Evolutionary conservation across 2,888 invertebrate genomes (phyloP), one percentile per base, ranked within the genome.

Genomic region (Cryptophagus acutangulus): DNA sequence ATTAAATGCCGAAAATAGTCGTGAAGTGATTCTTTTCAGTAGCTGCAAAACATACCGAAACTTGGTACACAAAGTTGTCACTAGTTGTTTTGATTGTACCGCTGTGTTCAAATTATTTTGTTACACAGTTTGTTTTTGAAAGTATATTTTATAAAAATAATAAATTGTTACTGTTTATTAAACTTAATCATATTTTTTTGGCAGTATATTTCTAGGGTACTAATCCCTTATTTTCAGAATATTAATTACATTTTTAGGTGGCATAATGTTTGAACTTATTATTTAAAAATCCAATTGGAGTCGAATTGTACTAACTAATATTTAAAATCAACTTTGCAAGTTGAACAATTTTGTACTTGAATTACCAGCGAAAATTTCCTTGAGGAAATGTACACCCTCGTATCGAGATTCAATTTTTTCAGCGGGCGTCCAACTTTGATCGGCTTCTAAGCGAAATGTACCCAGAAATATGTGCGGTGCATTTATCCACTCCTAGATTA

Each of bases 371-470:
- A 52, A 45, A 33, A 52, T 44, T 42, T 53, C 46, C 38, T 50
- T 51, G 8, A 63, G 40, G 18, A 55, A 51, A 25, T 45, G 43
- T 15, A 59, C 33, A 36, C 64, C 61, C 25, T 46, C 39, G 41
- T 61, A 58, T 52, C 54, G 57, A 3, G 45, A 47, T 29, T 48
- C 20, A 14, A 74, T 63, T 51, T 74, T 63, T 12, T 74, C 71
- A 33, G 74, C 53, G 1, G 79, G 73, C 1, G 84, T 86, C 84
- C 84, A 87, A 6, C 80, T 79, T 55, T 74, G 74, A 63, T 87
- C 85, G 28, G 71, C 69, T 62, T 86, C 84, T 35, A 86, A 69
- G 55, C 79, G 72, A 62, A 74, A 87, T 14, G 81, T 78, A 8
- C 82, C 84, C 31, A 81, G 61, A 60, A 74, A 82, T 33, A 69